Conservation (phyloP, 2,113 vertebrate species). For the Halcyon senegalensis region DNA sequence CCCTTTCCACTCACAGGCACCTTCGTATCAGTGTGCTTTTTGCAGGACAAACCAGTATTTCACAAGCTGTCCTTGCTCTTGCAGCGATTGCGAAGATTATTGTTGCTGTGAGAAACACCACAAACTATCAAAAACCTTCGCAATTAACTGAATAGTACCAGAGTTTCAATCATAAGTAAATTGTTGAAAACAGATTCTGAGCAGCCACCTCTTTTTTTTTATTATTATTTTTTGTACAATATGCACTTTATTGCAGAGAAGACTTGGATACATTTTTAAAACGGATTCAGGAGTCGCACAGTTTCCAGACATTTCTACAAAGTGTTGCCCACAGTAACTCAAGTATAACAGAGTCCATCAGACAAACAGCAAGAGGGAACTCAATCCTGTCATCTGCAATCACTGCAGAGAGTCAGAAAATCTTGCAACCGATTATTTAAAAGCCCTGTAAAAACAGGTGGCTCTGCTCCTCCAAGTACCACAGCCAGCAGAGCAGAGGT, state of each 20-base stretch:
- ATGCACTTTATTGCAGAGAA: slow-evolving; percentile 65
- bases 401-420: not conserved
- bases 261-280: not conserved
- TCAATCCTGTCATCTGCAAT: not conserved
- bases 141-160: not conserved
- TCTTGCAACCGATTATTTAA: not conserved
- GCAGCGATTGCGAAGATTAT: not conserved
- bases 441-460: not conserved
- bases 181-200: not conserved
- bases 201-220: not conserved
- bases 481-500: not conserved
- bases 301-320: not conserved
- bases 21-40: not conserved
- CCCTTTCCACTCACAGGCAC: not conserved
- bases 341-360: not conserved
- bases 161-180: not conserved
- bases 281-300: not conserved
- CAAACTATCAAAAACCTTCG: not conserved
- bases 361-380: not conserved
- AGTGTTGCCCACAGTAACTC: not conserved
- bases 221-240: not conserved
- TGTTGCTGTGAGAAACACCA: not conserved
- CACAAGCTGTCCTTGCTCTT: not conserved
- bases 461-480: not conserved
- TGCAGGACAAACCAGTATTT: not conserved